These are phyloP conservation scores for Actinia equina DNA, from an alignment of 64 coral and sea anemone species.

Conservation along the genomic window DNA sequence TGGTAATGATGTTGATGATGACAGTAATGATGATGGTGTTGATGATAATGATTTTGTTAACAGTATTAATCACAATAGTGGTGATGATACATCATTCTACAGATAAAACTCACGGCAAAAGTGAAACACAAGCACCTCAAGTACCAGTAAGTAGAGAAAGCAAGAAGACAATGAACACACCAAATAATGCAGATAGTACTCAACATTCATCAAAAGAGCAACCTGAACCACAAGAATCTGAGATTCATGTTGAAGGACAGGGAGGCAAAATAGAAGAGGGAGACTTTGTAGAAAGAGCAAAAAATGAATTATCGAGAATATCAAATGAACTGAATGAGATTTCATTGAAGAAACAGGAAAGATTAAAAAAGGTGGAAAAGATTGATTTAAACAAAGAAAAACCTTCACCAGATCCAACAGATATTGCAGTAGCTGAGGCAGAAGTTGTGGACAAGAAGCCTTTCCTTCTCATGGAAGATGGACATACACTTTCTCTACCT, in stretches of 20 bases:
- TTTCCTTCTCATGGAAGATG: neutral
- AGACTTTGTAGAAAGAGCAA: constrained; percentile 23
- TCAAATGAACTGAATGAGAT: neutral
- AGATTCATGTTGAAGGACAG: neutral
- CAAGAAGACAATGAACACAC: neutral
- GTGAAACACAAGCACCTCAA: neutral
- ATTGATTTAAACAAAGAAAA: neutral
- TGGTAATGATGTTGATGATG: neutral
- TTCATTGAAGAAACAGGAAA: neutral
- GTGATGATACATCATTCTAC: neutral
- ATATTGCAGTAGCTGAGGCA: neutral
- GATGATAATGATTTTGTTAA: neutral
- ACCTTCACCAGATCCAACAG: neutral
- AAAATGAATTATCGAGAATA: constrained; percentile 12
- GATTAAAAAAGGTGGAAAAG: neutral
- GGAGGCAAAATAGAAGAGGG: neutral
- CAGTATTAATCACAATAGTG: neutral
- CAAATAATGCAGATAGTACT: neutral
- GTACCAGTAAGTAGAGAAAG: neutral
- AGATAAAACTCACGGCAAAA: constrained; percentile 7
- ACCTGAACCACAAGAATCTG: neutral
- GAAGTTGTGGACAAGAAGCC: neutral
- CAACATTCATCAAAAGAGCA: neutral
- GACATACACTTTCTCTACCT: constrained; percentile 16
- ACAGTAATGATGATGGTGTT: neutral